Evolutionary conservation across 2,888 invertebrate species (phyloP), one percentile per base, ranked within the genome.

Genomic region (Drepanosiphum platanoidis): DNA sequence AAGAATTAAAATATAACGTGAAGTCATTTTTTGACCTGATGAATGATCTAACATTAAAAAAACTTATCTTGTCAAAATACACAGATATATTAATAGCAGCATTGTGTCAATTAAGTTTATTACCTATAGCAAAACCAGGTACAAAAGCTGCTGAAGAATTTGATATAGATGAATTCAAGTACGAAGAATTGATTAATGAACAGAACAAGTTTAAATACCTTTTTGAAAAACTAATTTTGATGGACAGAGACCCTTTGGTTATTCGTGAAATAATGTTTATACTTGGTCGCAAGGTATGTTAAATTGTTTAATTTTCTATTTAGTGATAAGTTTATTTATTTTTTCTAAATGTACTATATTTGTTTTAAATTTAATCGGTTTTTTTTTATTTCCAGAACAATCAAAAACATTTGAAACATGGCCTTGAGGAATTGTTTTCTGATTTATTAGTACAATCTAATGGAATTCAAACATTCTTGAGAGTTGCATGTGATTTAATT

Each of bases 61-160:
- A 18, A 77, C 27, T 84, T 15, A 68, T 84, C 9, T 30, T 84
- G 39, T 39, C 18, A 0, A 75, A 74, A 66, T 52, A 77, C n/a
- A 13, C 70, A 7, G 36, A 75, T 52, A 58, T 77, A 36, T 58
- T 84, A 58, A 2, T 84, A n/a, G 75, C 84, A 9, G 77, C 77
- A 34, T 36, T 84, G 9, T 68, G 84, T 32, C 84, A 84, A 15
- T 39, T 84, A 30, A 36, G 52, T 39, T 30, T 75, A 15, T 18
- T 84, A n/a, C 84, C 84, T 8, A 68, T 84, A 39, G 84, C 68
- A 36, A 77, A 70, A 70, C 84, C 84, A 0, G 68, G 70, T 68
- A 32, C 75, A 58, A 18, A n/a, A 68, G 58, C 70, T 30, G 84
- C 84, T 13, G 4, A 32, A 7, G 32, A 70, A 39, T 58, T 30